Conservation (phyloP, 35 echinoderm and acorn worm genomes). For the Chiridota heheva region DNA sequence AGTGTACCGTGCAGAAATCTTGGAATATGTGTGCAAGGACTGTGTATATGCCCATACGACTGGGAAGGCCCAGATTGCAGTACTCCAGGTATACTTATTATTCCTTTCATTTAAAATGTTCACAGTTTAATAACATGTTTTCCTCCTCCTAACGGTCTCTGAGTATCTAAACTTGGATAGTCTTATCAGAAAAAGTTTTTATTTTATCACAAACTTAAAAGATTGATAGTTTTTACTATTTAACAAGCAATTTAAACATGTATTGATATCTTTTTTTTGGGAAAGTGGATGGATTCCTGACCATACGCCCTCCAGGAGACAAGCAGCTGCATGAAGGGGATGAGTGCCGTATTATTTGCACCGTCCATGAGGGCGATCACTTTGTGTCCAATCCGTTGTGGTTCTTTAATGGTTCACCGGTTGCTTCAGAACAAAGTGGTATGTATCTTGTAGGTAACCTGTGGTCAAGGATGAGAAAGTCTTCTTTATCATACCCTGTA, state of each 20-base stretch:
- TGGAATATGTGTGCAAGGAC: conserved; percentile 57
- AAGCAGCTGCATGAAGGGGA: conserved; percentile 28
- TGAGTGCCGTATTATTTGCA: conserved; percentile 47
- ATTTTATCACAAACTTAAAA: too few relatives aligned
- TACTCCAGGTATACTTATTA: conserved; percentile 58
- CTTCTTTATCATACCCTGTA: too few relatives aligned
- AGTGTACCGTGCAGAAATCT: conserved; percentile 66
- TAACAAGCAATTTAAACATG: background rate
- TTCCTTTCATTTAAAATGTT: background rate
- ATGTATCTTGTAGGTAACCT: too few relatives aligned
- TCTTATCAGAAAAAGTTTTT: too few relatives aligned
- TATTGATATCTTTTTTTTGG: background rate
- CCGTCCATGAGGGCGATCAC: conserved; percentile 66
- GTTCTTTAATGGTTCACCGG: conserved; percentile 26
- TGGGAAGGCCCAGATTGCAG: conserved; percentile 67
- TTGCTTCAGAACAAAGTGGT: conserved; percentile 8
- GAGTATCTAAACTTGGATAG: too few relatives aligned
- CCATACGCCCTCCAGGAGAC: conserved; percentile 28
- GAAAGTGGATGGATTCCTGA: conserved; percentile 63
- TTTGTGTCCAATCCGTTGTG: conserved; percentile 72
- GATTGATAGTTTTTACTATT: too few relatives aligned
- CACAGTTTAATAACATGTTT: too few relatives aligned
- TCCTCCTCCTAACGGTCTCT: too few relatives aligned
- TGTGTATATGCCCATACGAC: conserved; percentile 57
- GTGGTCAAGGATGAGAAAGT: too few relatives aligned